These are phyloP conservation scores for Megamerina dolium DNA, from an alignment of 2,888 invertebrate species.

Conservation along the genomic window DNA sequence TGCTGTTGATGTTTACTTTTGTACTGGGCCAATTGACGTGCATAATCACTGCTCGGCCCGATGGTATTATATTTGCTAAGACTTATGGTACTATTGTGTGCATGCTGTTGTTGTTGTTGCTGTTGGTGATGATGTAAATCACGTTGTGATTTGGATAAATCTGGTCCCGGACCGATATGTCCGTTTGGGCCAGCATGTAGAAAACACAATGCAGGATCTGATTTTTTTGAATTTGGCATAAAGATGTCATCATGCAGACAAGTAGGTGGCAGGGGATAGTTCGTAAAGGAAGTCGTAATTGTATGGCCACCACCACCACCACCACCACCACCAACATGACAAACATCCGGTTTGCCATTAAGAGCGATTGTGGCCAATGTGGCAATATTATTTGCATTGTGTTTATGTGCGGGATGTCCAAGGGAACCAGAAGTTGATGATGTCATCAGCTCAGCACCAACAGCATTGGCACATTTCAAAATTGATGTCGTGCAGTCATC, in stretches of 20 bases:
- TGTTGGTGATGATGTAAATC: conserved; percentile 21
- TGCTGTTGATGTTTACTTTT: conserved; percentile 34
- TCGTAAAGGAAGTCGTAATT: conserved; percentile 19
- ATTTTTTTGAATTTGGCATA: conserved; percentile 35
- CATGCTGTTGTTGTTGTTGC: too few relatives aligned
- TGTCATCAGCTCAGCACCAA: conserved; percentile 27
- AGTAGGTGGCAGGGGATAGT: conserved; percentile 26
- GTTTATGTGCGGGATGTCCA: conserved; percentile 18
- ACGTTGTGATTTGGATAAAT: conserved; percentile 18
- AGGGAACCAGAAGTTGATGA: conserved; percentile 19
- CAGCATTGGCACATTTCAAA: conserved; percentile 42
- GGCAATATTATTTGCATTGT: conserved; percentile 11
- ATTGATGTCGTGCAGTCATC: conserved; percentile 47
- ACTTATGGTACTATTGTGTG: conserved; percentile 24
- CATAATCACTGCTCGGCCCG: conserved; percentile 47
- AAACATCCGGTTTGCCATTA: conserved; percentile 32
- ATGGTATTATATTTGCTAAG: conserved; percentile 48
- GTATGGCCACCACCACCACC: conserved; percentile 5
- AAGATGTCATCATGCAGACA: conserved; percentile 39
- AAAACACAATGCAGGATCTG: conserved; percentile 39
- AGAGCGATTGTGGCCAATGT: conserved; percentile 22
- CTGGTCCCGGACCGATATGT: conserved; percentile 10
- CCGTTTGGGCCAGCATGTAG: conserved; percentile 19
- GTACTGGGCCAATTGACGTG: conserved; percentile 42
- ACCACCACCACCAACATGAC: conserved; percentile 25